phyloP scores from a whole-genome alignment of 2,888 invertebrate genomes.

The Pachycephus smyrnensis region DNA sequence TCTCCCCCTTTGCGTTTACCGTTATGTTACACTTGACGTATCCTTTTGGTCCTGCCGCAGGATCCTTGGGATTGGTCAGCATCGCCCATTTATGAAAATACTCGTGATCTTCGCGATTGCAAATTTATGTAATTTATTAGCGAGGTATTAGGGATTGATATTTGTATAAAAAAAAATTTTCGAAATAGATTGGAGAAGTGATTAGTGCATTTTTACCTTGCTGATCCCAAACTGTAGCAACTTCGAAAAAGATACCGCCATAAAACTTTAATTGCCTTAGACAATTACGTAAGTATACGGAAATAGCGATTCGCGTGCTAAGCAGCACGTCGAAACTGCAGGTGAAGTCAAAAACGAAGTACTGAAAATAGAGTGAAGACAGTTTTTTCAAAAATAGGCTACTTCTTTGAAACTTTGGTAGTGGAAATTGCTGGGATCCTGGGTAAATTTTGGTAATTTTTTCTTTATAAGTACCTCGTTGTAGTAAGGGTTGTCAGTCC shows the following conservation, averaged over 20 bases:
- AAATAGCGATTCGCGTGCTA: constrained; percentile 72
- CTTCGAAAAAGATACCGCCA: constrained; percentile 75
- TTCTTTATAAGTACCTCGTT: constrained; percentile 72
- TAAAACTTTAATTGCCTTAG: constrained; percentile 55
- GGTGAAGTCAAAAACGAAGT: constrained; percentile 77
- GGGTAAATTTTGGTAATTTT: neutral
- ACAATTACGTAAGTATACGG: constrained; percentile 66
- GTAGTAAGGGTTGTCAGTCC: constrained; percentile 75
- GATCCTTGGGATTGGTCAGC: constrained; percentile 75
- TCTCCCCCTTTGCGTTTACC: constrained; percentile 78
- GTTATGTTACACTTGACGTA: constrained; percentile 86
- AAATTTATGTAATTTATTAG: constrained; percentile 28
- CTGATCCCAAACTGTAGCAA: constrained; percentile 80
- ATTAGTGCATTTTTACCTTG: constrained; percentile 67
- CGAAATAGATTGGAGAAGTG: neutral
- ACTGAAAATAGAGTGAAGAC: constrained; percentile 66
- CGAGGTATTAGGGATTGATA: neutral
- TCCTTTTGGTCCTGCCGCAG: constrained; percentile 73
- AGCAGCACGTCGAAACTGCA: constrained; percentile 72
- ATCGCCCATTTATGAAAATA: constrained; percentile 90
- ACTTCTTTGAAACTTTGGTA: neutral
- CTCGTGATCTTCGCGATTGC: constrained; percentile 74
- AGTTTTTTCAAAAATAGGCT: neutral
- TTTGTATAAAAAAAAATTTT: neutral
- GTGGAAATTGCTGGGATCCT: neutral